Evolutionary conservation across 2,888 invertebrate genomes (phyloP), one percentile per base, ranked within the genome.

Genomic region (Troilus luridus): DNA sequence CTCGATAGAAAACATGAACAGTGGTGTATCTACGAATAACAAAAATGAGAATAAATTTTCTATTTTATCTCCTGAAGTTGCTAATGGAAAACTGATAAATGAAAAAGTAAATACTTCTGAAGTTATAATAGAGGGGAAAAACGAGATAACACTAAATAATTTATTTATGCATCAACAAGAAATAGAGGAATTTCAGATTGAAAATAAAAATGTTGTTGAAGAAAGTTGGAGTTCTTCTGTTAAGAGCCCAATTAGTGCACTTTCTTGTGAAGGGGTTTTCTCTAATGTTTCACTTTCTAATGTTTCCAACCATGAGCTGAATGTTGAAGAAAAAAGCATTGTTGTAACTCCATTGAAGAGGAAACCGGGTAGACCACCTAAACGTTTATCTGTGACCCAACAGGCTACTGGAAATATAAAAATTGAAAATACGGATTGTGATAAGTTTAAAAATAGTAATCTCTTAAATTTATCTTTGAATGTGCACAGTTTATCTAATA

Each of bases 291-390:
- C 41, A 24, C 17, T 41, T 2, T 41, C 19, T 8, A 8, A 41
- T 19, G 14, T 9, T 77, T 7, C 72, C 27, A 17, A 77, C 14
- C 72, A 77, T 6, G 19, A 77, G 72, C 72, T 41, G 41, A 8
- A 77, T 41, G 27, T 41, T 77, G 41, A 27, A 24, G 41, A 19
- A 17, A 77, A 77, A 19, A 77, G 8, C 41, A 77, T 41, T 77
- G 27, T 67, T 67, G 24, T 24, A 21, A 24, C 24, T 67, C 12
- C 24, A 81, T 17, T 56, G 0, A 85, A 81, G 21, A 81, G 54
- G 5, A 81, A 81, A 81, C 81, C 81, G 17, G 81, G 81, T 17
- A 81, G 88, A 64, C 88, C 88, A 64, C 27, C n/a, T 19, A 88
- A 88, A 88, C 41, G 88, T 88, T 62, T 60, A 27, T n/a, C 27